Evolutionary conservation across 2,888 invertebrate species (phyloP), one percentile per base, ranked within the genome.

Genomic region (Diadegma fenestrale): DNA sequence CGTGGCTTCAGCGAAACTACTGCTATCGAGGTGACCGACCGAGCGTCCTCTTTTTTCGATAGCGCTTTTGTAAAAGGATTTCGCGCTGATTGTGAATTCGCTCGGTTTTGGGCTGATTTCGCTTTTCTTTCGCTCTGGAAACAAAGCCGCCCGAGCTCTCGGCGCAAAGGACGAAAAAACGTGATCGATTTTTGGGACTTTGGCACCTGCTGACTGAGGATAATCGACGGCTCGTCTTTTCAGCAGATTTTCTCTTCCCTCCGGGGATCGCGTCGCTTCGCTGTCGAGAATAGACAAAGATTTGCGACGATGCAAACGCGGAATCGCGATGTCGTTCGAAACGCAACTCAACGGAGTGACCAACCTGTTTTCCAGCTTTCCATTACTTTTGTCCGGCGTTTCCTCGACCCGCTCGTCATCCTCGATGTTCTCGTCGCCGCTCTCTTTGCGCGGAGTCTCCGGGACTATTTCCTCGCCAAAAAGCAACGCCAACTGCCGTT

Each of bases 141-240:
- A 93, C 2, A 93, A 79, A 0, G 93, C 89, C 6, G 92, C 91
- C 84, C 93, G 89, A 6, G 93, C 93, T 89, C 86, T 91, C 4
- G 93, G 90, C 41, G 86, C 84, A 0, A 79, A 85, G 33, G 73
- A 76, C 6, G 26, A 26, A 58, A 14, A n/a, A 22, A 66, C 77
- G 0, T 91, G 91, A 30, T 92, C 90, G 10, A 82, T 81, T 71
- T 91, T 93, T 4, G 88, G 66, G 5, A 90, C 58, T 73, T 93
- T 93, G 0, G 85, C 30, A 1, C 82, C 84, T 26, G 19, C 33
- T 17, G 69, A 66, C n/a, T 63, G 10, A 0, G 51, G 19, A 41
- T 51, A 3, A 26, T 93, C 91, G 12, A 87, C 76, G 0, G 90
- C 87, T 41, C 87, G 88, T 54, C 92, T 89, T 51, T 93, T 93